Evolutionary conservation across 2,888 invertebrate genomes (phyloP), one percentile per base, ranked within the genome.

Genomic region (Torymus auratus): DNA sequence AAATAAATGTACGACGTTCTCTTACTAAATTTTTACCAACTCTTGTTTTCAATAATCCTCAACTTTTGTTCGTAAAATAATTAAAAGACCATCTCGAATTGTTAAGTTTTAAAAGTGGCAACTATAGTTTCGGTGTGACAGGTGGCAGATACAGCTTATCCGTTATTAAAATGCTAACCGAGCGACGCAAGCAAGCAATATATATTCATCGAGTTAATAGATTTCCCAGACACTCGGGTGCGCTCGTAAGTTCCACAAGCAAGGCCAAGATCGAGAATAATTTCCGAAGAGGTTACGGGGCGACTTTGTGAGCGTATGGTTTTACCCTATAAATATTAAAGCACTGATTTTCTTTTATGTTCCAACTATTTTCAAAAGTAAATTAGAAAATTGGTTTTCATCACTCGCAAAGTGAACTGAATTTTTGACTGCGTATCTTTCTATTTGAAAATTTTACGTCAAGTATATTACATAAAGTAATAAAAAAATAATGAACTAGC

Each of bases 171-270:
- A 71, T 67, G 71, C 80, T 68, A 76, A 76, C 65, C 58, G 71
- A 75, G 71, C 83, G 83, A 82, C 83, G 86, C 85, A 87, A 88
- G 86, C 86, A 85, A 85, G 86, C 88, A 87, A 88, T 88, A 88
- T 88, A 88, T 88, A 88, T 88, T 88, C 88, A 87, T 88, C 84
- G 87, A 75, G 85, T 86, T 88, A 87, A 88, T 88, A 87, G 87
- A 88, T 88, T 87, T 85, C 83, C 81, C 79, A 81, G 80, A 72
- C 83, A 77, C 76, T 23, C 23, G 28, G 28, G 28, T 7, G 68
- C 53, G 41, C 62, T 55, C 73, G 28, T 78, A 56, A 62, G 56
- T 61, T 68, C 13, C 55, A 53, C n/a, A 12, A 28, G 58, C 53
- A 69, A 60, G 62, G 50, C 64, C 58, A 28, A 70, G 69, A 58